Conservation (phyloP, 2,888 invertebrate species). For the Megamerina dolium region DNA sequence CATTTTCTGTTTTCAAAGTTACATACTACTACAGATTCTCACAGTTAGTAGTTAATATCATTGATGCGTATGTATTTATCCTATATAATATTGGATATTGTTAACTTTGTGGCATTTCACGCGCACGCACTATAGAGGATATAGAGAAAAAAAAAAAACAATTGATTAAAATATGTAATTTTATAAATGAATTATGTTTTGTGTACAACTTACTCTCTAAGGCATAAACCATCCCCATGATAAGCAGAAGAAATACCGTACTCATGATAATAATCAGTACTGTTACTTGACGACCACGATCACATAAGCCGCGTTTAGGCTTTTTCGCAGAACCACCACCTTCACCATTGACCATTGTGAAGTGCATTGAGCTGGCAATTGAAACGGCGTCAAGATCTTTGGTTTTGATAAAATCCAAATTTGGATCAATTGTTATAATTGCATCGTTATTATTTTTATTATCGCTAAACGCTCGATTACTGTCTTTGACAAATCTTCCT, state of each 20-base stretch:
- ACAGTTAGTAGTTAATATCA: no score
- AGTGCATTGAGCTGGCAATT: conserved; percentile 79
- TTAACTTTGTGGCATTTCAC: conserved; percentile 48
- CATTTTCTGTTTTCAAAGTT: no score
- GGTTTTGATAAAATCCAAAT: conserved; percentile 45
- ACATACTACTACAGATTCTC: no score
- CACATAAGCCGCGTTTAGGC: conserved; percentile 65
- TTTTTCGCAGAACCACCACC: conserved; percentile 56
- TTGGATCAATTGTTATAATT: conserved; percentile 43
- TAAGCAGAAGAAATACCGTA: conserved; percentile 71
- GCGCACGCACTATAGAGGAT: conserved; percentile 57
- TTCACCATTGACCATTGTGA: conserved; percentile 76
- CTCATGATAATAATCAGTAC: conserved; percentile 79
- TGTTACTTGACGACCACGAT: conserved; percentile 71
- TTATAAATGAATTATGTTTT: background rate
- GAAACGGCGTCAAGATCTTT: conserved; percentile 64
- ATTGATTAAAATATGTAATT: conserved; percentile 4
- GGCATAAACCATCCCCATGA: conserved; percentile 73
- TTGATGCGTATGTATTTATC: no score
- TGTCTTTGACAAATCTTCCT: conserved; percentile 1
- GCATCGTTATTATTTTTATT: conserved; percentile 25
- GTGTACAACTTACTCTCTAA: conserved; percentile 68
- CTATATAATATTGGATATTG: conserved; percentile 12
- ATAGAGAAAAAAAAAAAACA: conserved; percentile 36
- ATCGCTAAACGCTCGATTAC: conserved; percentile 5